A percentile compares a stretch with the other conserved stretches of the same genome.
phyloP scores from a whole-genome alignment of 2,113 vertebrate genomes.

The Bagarius yarrelli region DNA sequence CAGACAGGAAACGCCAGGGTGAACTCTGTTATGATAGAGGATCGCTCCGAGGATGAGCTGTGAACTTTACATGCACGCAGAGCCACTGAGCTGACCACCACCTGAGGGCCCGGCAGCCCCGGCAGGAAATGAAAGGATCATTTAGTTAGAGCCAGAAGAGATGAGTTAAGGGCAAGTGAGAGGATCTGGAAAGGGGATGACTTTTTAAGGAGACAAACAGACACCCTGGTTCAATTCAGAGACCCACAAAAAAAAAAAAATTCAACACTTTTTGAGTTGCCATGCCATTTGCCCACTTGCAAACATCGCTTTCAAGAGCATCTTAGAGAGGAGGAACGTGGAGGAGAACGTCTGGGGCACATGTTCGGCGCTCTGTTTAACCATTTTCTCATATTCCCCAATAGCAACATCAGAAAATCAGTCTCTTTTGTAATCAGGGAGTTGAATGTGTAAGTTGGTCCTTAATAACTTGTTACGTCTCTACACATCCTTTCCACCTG shows the following conservation, averaged over 20 bases:
- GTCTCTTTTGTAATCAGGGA: not conserved
- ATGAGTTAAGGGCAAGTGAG: constrained; percentile 38
- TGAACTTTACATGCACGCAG: constrained; percentile 78
- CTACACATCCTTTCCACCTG: not conserved
- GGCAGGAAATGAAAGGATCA: constrained; percentile 96
- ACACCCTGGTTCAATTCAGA: constrained; percentile 33
- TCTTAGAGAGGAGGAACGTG: not conserved
- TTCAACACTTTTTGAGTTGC: not conserved
- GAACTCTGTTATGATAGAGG: constrained; percentile 81
- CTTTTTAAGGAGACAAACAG: constrained; percentile 16
- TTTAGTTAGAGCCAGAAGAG: constrained; percentile 75
- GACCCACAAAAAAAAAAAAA: not conserved
- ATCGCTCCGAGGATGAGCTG: constrained; percentile 80
- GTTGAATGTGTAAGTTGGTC: not conserved
- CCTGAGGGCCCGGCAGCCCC: constrained; percentile 76
- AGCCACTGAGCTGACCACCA: constrained; percentile 69
- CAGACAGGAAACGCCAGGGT: constrained; percentile 81
- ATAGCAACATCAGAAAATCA: not conserved
- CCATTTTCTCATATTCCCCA: not conserved
- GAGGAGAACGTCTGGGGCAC: not conserved
- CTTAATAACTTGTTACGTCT: not conserved
- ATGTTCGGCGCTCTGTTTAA: not conserved
- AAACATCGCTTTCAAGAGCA: not conserved
- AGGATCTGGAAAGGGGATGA: constrained; percentile 8
- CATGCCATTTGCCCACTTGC: not conserved